Base-by-base conservation (phyloP, 2,888 invertebrate genomes). In the Zygaena filipendulae region DNA sequence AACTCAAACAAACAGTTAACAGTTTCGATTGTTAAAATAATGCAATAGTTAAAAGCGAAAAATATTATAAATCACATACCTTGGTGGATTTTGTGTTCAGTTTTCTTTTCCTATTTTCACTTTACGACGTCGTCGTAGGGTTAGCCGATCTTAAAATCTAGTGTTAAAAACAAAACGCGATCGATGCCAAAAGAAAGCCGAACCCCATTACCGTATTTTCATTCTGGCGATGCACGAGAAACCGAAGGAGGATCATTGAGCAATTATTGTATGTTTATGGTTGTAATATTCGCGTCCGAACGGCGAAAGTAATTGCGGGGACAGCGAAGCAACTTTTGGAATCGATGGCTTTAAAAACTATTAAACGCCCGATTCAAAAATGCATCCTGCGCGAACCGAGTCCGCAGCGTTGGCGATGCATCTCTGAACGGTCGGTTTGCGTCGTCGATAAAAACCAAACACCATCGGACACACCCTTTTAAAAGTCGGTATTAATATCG, bases 101-200 rank as follows among this genome's bases (percentile, higher is more conserved):
- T 18, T 25, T 30, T 36, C 43, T 25, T 61, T 47, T 63, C 57
- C 47, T 36, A 33, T 49, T 35, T 46, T 53, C 57, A 49, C 47
- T 48, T 49, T 59, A 53, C 52, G 43, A 43, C 57, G 52, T 50
- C 40, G 12, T 16, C 31, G 16, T 54, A 55, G 52, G 62, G 72
- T 71, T 72, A 72, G 71, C 71, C 74, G 72, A 71, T 63, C 66
- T 70, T 72, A 68, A 27, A 40, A 49, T 54, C 59, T 63, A 66
- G 45, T 43, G 40, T 53, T 47, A 49, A 49, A 47, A 47, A 19
- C 32, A 43, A 49, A 42, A 47, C 38, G 43, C 42, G 40, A 47
- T 57, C 63, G 61, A 56, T 50, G 59, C 59, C 62, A 69, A 74
- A 71, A 66, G 63, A 64, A 71, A 70, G 64, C 55, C 55, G 55